Conservation (phyloP, 2,113 vertebrate species). For the Tympanuchus pallidicinctus region DNA sequence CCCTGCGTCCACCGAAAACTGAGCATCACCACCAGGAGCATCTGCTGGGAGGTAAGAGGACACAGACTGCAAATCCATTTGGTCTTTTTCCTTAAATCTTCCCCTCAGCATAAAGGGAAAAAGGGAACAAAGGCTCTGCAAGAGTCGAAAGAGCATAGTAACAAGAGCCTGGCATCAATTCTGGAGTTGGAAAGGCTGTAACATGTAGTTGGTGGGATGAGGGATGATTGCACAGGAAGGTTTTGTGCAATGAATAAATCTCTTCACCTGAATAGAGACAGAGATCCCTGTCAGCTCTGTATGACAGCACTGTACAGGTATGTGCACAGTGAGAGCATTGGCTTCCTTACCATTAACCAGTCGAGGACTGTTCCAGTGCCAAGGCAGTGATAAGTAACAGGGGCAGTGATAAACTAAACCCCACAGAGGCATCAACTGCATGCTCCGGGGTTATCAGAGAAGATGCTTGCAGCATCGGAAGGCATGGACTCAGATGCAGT, state of each 20-base stretch:
- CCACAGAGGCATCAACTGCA: background rate
- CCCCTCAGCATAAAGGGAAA: background rate
- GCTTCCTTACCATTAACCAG: background rate
- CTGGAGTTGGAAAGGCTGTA: background rate
- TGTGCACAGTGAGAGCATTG: background rate
- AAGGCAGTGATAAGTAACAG: background rate
- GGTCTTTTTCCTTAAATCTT: too few relatives aligned
- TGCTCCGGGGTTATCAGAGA: too few relatives aligned
- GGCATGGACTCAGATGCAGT: too few relatives aligned
- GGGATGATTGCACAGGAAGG: background rate
- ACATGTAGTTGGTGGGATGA: accelerated
- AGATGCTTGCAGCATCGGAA: too few relatives aligned
- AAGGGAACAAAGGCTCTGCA: background rate
- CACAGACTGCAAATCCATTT: background rate
- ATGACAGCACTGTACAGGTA: too few relatives aligned
- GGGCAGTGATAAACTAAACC: background rate
- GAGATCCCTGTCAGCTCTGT: background rate
- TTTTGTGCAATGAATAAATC: background rate
- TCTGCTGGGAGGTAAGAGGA: background rate
- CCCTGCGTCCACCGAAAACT: background rate
- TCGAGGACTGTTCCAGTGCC: background rate
- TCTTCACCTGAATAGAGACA: background rate
- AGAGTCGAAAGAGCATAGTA: background rate
- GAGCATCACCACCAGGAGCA: background rate
- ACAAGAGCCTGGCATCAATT: background rate